Conservation (phyloP, 2,113 vertebrate genomes). For the Eurypyga helias region DNA sequence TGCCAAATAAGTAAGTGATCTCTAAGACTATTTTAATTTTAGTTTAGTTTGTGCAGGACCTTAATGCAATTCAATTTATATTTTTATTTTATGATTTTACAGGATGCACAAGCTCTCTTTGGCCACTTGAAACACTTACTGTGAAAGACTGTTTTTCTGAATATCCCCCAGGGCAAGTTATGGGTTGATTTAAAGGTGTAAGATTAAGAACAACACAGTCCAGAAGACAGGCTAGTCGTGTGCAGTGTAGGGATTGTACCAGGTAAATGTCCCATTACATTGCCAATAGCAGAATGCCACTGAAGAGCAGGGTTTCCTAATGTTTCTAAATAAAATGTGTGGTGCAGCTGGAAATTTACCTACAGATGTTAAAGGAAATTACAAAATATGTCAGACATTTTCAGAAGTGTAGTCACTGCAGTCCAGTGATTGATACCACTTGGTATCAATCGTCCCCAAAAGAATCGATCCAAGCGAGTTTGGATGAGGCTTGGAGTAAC, state of each 20-base stretch:
- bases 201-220: not conserved
- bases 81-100: slow-evolving; percentile 1
- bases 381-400: not conserved
- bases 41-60: not conserved
- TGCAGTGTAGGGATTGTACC: not conserved
- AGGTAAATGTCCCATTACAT: not conserved
- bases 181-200: slow-evolving; percentile 8
- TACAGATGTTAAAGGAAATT: not conserved
- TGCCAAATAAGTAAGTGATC: slow-evolving; percentile 43
- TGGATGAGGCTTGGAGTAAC: too few relatives aligned
- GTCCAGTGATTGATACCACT: not conserved
- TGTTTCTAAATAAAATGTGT: not conserved
- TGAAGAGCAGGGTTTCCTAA: not conserved
- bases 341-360: not conserved
- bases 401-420: not conserved
- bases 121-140: not conserved
- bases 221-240: not conserved
- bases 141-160: not conserved
- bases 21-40: slow-evolving; percentile 37
- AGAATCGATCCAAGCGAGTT: not conserved
- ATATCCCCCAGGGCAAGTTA: not conserved
- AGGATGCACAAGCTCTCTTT: not conserved
- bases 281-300: not conserved
- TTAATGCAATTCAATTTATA: not conserved
- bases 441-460: not conserved